Conservation (phyloP, 2,888 invertebrate genomes). For the Yponomeuta cagnagella region DNA sequence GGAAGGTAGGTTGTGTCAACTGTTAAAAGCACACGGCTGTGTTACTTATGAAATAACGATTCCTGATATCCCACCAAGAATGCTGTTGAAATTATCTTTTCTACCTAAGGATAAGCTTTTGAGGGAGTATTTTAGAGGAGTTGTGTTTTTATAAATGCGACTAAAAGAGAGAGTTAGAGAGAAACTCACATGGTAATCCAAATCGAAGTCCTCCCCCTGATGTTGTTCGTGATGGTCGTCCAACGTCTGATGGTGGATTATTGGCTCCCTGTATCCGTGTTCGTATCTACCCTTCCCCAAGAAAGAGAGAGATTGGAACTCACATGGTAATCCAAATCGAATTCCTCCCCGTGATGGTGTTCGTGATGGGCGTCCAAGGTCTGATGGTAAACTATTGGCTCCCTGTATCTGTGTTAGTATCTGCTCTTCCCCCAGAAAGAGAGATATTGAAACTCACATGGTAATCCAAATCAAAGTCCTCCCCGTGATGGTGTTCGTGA, state of each 20-base stretch:
- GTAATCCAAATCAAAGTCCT: slow-evolving; percentile 62
- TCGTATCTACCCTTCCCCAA: no score
- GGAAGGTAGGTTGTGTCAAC: no score
- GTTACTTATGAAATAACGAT: no score
- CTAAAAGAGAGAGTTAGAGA: neutral
- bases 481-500: slow-evolving; percentile 29
- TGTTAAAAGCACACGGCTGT: no score
- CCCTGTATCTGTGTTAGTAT: neutral
- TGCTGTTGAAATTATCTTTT: no score
- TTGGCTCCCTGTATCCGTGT: neutral
- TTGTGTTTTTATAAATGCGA: neutral
- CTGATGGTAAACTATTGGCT: slow-evolving; percentile 17
- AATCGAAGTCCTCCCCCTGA: slow-evolving; percentile 49
- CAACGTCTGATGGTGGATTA: slow-evolving; percentile 28
- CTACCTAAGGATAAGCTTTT: no score
- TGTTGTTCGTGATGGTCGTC: slow-evolving; percentile 37
- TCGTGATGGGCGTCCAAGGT: slow-evolving; percentile 41
- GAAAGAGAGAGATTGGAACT: slow-evolving; percentile 25
- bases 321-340: slow-evolving; percentile 64
- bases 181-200: slow-evolving; percentile 62
- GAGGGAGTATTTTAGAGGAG: no score
- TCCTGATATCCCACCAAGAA: no score
- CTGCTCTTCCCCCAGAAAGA: no score
- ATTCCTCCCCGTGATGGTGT: slow-evolving; percentile 43
- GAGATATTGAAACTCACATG: slow-evolving; percentile 44